phyloP scores from a whole-genome alignment of 2,888 invertebrate species.

The Apamea sordens region DNA sequence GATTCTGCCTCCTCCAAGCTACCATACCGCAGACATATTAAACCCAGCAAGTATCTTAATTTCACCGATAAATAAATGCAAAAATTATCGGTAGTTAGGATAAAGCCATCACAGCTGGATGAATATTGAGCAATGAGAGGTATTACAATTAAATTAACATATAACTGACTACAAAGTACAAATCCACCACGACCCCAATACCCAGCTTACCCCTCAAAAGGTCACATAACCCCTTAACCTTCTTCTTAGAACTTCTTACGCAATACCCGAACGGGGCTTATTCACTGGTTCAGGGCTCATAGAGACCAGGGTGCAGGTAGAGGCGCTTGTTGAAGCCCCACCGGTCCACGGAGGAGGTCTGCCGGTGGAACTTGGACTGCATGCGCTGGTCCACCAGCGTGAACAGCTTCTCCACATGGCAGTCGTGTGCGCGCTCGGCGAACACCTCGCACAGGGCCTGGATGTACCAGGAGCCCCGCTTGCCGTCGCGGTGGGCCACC shows the following conservation, averaged over 20 bases:
- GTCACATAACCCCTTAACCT: not conserved
- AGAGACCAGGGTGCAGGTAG: constrained; percentile 92
- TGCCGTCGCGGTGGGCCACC: constrained; percentile 90
- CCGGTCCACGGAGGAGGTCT: constrained; percentile 91
- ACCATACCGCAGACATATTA: not conserved
- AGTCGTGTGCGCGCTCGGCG: constrained; percentile 91
- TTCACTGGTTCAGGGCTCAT: constrained; percentile 67
- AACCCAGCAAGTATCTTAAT: not conserved
- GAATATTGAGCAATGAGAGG: not conserved
- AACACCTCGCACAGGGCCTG: constrained; percentile 92
- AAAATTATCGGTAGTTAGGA: not conserved
- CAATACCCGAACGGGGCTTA: not conserved
- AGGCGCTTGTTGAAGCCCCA: constrained; percentile 92
- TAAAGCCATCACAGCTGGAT: not conserved
- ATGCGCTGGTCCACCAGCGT: constrained; percentile 91
- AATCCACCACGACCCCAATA: not conserved
- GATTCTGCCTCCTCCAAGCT: not conserved
- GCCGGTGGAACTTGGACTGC: constrained; percentile 82
- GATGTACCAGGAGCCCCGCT: constrained; percentile 93
- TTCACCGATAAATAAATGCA: constrained; percentile 21
- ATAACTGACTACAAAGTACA: not conserved
- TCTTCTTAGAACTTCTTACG: constrained; percentile 4
- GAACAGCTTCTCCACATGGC: constrained; percentile 92
- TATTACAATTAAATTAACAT: constrained; percentile 4
- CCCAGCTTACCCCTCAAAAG: not conserved